Conservation (phyloP, 2,113 vertebrate species). For the Patagioenas fasciata region DNA sequence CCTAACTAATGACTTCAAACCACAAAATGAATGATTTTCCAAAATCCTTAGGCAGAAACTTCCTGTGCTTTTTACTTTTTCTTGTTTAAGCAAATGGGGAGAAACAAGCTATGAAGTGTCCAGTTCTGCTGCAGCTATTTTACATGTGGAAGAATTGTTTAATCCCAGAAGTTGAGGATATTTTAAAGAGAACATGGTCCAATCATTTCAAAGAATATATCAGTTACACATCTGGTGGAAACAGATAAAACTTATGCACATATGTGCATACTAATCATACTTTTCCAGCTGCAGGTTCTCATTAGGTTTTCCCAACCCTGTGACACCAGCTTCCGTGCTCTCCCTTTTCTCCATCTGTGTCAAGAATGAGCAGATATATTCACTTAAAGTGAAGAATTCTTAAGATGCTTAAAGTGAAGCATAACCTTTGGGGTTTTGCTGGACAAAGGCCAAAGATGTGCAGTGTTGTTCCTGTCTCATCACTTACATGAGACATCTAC, state of each 20-base stretch:
- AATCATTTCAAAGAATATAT: not conserved
- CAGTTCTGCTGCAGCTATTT: not conserved
- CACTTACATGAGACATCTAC: not conserved
- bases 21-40: not conserved
- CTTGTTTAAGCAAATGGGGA: not conserved
- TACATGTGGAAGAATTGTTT: not conserved
- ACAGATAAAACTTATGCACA: not conserved
- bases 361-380: not conserved
- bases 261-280: not conserved
- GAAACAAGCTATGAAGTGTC: not conserved
- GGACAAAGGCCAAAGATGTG: conserved; percentile 17
- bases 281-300: not conserved
- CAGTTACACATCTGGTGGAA: not conserved
- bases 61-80: not conserved
- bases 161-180: not conserved
- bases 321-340: not conserved
- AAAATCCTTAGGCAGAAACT: not conserved
- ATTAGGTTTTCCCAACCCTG: not conserved
- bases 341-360: not conserved
- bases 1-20: not conserved
- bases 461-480: not conserved
- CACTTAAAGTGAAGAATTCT: not conserved
- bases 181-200: not conserved
- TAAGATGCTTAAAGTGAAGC: not conserved
- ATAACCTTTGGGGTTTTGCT: not conserved